These are phyloP conservation scores for Hippolais icterina DNA, from an alignment of 2,113 vertebrate genomes.

Conservation along the genomic window DNA sequence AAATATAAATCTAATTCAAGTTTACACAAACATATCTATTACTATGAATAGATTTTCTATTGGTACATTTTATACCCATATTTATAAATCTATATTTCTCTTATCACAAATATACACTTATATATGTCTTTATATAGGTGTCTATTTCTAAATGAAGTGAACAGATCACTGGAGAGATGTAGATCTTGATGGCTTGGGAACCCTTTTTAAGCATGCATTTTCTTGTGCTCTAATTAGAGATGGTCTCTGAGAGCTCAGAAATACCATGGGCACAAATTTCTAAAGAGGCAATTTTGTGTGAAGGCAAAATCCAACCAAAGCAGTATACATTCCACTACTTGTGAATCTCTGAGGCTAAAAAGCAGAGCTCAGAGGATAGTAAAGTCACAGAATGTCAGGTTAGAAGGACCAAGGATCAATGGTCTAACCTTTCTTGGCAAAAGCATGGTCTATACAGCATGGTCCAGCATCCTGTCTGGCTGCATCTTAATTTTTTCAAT, in stretches of 20 bases:
- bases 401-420: not conserved
- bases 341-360: not conserved
- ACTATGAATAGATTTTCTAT: not conserved
- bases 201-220: not conserved
- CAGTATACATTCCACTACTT: not conserved
- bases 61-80: not conserved
- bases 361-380: not conserved
- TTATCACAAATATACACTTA: not conserved
- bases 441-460: not conserved
- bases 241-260: not conserved
- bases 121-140: not conserved
- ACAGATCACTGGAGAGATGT: not conserved
- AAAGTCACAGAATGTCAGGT: not conserved
- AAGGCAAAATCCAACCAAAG: not conserved
- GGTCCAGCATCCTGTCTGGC: not conserved
- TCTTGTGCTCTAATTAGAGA: not conserved
- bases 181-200: not conserved
- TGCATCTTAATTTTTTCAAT: not conserved
- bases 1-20: slow-evolving; percentile 1
- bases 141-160: not conserved
- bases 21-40: not conserved
- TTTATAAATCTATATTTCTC: not conserved
- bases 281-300: not conserved
- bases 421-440: not conserved
- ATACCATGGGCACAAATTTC: not conserved